phyloP scores from a whole-genome alignment of 2,888 invertebrate species.

The Meandrusa payeni region DNA sequence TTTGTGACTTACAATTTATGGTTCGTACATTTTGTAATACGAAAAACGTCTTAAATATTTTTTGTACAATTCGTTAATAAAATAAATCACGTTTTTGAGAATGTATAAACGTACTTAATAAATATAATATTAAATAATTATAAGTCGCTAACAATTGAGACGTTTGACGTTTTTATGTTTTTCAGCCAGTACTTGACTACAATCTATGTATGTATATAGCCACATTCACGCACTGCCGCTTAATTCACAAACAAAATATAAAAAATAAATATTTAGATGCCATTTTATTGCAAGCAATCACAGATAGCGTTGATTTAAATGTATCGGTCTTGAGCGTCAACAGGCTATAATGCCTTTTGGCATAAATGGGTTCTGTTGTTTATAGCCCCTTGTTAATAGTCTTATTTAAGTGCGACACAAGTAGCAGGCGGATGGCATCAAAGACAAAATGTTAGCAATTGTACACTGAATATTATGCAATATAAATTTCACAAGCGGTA shows the following conservation, averaged over 20 bases:
- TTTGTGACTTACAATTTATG: not conserved
- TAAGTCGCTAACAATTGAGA: no score
- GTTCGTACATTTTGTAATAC: no score
- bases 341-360: slow-evolving; percentile 17
- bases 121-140: no score
- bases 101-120: no score
- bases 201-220: no score
- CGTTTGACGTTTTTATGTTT: no score
- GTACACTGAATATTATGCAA: not conserved
- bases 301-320: slow-evolving; percentile 13
- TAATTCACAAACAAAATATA: not conserved
- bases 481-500: not conserved
- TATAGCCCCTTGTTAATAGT: slow-evolving; percentile 20
- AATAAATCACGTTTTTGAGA: no score
- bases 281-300: slow-evolving; percentile 2
- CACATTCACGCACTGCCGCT: no score
- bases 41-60: no score
- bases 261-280: not conserved
- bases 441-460: slow-evolving; percentile 9
- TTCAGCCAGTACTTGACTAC: no score
- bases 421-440: slow-evolving; percentile 13
- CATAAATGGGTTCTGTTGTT: slow-evolving; percentile 20
- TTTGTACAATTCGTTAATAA: no score
- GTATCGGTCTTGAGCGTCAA: slow-evolving; percentile 19
- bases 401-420: slow-evolving; percentile 13